Base-by-base conservation (phyloP, 2,888 invertebrate genomes). In the Gymnoscelis rufifasciata region DNA sequence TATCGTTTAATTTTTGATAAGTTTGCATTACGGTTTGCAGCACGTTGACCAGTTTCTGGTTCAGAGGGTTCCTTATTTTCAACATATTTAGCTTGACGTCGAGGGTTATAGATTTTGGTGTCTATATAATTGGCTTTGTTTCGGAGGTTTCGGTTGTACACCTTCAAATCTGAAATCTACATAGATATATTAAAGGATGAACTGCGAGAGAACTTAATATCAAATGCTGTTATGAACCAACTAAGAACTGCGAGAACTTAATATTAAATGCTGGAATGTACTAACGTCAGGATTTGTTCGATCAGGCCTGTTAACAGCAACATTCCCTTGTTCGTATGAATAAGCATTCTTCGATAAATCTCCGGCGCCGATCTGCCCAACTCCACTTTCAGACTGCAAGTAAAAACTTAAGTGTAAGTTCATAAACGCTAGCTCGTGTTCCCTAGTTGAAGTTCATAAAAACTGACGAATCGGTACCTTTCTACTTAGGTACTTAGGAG, bases 81-180 rank as follows among this genome's bases (percentile, higher is more conserved):
- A 35, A 52, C 60, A 40, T 64, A 68, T 54, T 57, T 67, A 12
- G 27, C 23, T 19, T 42, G 39, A 36, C 43, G 54, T 14, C 36
- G 51, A 60, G 63, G 29, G 56, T 42, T 33, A 50, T 59, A 42
- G 30, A 46, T 43, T 50, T 55, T 56, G 53, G 52, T 46, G 47
- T 41, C 50, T 45, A 52, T 54, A 13, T 51, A 31, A 28, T 49
- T 57, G 1, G 44, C 23, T 42, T 58, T 65, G 23, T 67, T 59
- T 7, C 57, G 62, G n/a, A 43, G 35, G 8, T 67, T 64, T 35
- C 62, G 60, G 53, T 47, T 60, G n/a, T 43, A 54, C 14, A 47
- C 38, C 47, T 68, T 68, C 23, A 56, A 57, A 14, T 68, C 71
- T 59, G 70, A 54, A 60, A 66, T 54, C 78, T 78, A 36, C n/a